Evolutionary conservation across 2,888 invertebrate genomes (phyloP).

Genomic region (Clanis bilineata): DNA sequence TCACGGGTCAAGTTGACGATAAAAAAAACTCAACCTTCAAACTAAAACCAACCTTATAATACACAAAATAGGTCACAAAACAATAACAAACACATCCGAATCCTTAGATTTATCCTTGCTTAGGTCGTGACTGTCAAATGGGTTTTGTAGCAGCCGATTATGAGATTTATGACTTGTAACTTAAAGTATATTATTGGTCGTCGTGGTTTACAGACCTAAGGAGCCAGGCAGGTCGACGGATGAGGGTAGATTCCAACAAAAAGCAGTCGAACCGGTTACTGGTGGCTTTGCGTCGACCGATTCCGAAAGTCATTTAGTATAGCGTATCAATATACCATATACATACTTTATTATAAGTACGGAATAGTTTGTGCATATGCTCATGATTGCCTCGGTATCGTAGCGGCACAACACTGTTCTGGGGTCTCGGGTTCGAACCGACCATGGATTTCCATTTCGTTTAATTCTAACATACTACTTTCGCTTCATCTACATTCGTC

Average conservation of each 20-base stretch:
- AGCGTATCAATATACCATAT: slow-evolving; percentile 25
- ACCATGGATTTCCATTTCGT: no score
- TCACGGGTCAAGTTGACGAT: slow-evolving; percentile 75
- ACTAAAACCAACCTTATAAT: slow-evolving; percentile 36
- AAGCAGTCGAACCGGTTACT: slow-evolving; percentile 70
- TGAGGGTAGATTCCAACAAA: slow-evolving; percentile 76
- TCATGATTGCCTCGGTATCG: neutral
- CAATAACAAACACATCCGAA: slow-evolving; percentile 32
- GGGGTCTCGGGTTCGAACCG: no score
- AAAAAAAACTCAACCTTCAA: slow-evolving; percentile 44
- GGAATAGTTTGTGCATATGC: slow-evolving; percentile 10
- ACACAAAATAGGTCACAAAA: slow-evolving; percentile 34
- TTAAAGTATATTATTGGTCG: slow-evolving; percentile 30
- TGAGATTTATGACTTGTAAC: slow-evolving; percentile 26
- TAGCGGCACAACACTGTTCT: no score
- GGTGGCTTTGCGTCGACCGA: slow-evolving; percentile 47
- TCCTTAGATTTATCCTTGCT: slow-evolving; percentile 70
- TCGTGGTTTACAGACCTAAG: slow-evolving; percentile 27
- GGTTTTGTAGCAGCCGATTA: slow-evolving; percentile 23
- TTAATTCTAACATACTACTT: no score
- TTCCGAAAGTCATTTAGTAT: slow-evolving; percentile 48
- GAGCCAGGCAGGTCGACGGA: slow-evolving; percentile 53
- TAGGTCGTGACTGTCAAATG: slow-evolving; percentile 72
- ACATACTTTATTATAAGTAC: slow-evolving; percentile 40
- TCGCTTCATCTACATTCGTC: no score